Percentiles rank a stretch among this genome's conserved stretches.
These are phyloP conservation scores for Epizoanthus stellaris DNA, from an alignment of 92 coral and sea anemone genomes.

Conservation along the genomic window DNA sequence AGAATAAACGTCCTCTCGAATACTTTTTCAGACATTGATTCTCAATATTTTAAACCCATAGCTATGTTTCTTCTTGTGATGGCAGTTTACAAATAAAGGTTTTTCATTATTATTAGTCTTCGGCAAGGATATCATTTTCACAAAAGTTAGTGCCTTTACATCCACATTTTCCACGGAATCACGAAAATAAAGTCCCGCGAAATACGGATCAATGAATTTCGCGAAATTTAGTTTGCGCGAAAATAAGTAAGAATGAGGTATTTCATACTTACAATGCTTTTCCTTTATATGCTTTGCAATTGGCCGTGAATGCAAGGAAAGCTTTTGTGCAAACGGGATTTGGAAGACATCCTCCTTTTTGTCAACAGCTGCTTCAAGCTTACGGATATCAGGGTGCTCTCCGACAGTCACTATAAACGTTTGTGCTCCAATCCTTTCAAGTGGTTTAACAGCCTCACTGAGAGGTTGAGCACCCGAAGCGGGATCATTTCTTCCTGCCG, in stretches of 20 bases:
- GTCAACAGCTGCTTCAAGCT: constrained; percentile 55
- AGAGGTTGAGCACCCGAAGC: constrained; percentile 32
- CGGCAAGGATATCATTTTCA: no score
- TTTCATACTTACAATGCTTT: constrained; percentile 26
- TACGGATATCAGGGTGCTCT: constrained; percentile 45
- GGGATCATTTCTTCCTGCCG: constrained; percentile 60
- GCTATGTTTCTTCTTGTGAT: no score
- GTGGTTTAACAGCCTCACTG: constrained; percentile 58
- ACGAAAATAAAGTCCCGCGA: not conserved
- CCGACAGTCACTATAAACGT: constrained; percentile 74
- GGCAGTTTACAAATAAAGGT: no score
- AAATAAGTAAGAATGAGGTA: no score
- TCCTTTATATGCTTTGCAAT: constrained; percentile 26
- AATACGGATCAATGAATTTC: not conserved
- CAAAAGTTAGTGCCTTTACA: no score
- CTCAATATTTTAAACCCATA: no score
- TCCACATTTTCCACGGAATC: no score
- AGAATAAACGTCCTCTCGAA: no score
- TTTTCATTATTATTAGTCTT: no score
- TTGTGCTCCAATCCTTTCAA: constrained; percentile 65
- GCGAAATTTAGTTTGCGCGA: constrained; percentile 25
- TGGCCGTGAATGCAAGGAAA: constrained; percentile 13
- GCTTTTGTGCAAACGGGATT: constrained; percentile 15
- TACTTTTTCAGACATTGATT: no score
- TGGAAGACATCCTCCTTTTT: constrained; percentile 65